Conservation (phyloP, 64 coral and sea anemone genomes). For the Porites lutea region DNA sequence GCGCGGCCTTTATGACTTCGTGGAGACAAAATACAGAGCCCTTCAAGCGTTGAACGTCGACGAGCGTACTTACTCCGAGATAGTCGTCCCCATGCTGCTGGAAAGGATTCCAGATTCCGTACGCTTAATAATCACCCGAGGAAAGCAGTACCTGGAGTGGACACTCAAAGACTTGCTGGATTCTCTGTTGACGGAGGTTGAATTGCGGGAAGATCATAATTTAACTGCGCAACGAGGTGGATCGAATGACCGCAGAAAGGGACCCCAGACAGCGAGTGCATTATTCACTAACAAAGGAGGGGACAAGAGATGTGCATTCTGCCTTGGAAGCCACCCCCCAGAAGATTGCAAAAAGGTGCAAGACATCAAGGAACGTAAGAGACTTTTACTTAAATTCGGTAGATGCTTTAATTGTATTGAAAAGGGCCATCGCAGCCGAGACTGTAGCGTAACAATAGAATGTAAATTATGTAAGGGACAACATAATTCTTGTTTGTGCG, state of each 20-base stretch:
- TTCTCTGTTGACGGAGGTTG: constrained; percentile 19
- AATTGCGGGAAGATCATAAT: constrained; percentile 59
- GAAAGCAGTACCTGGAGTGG: neutral
- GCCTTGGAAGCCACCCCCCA: constrained; percentile 5
- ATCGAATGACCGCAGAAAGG: neutral
- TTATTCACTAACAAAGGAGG: neutral
- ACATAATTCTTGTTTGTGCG: too few species aligned
- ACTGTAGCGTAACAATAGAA: constrained; percentile 22
- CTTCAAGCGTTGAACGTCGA: neutral
- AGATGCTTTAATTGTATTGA: constrained; percentile 43
- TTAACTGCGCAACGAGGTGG: neutral
- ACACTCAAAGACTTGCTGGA: constrained; percentile 19
- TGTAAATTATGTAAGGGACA: too few species aligned
- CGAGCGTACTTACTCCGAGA: constrained; percentile 6
- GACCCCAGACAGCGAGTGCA: constrained; percentile 23
- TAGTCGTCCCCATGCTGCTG: constrained; percentile 31
- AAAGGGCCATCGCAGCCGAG: constrained; percentile 5
- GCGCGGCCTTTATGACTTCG: neutral
- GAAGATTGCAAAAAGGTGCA: constrained; percentile 45
- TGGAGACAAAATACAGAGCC: neutral
- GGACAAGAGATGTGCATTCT: constrained; percentile 31
- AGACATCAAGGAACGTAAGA: constrained; percentile 4
- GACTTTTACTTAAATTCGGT: constrained; percentile 45
- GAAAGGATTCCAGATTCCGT: constrained; percentile 19
- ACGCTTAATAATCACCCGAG: neutral